A percentile compares a stretch with the other conserved stretches of the same genome.
These are phyloP conservation scores for Hemiprocne comata DNA, from an alignment of 2,113 vertebrate genomes.

Conservation along the genomic window DNA sequence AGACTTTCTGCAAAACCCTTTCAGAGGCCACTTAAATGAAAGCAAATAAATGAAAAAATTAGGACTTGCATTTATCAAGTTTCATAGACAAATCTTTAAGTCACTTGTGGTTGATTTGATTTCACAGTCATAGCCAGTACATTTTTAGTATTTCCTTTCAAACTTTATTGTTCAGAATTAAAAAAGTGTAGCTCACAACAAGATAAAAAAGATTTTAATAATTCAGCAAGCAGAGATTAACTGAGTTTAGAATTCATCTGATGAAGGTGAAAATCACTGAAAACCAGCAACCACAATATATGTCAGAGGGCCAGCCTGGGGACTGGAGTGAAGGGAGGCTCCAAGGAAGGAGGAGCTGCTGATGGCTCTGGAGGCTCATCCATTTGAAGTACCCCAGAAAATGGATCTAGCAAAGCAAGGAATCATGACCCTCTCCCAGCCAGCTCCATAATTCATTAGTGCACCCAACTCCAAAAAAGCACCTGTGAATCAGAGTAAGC, in stretches of 20 bases:
- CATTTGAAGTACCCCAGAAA: background rate
- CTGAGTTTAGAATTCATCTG: background rate
- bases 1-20: background rate
- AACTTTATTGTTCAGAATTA: background rate
- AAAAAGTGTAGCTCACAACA: background rate
- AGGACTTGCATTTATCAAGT: background rate
- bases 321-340: background rate
- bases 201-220: background rate
- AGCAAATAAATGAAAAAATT: background rate
- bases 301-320: background rate
- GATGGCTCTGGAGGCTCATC: background rate
- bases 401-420: background rate
- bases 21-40: background rate
- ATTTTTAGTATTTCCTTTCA: background rate
- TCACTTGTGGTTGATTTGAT: background rate
- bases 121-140: background rate
- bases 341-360: background rate
- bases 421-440: background rate
- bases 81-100: background rate
- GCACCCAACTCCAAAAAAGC: fast-evolving
- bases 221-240: background rate
- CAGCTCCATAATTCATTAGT: background rate
- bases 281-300: background rate
- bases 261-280: background rate
- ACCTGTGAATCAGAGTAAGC: background rate